These are phyloP conservation scores for Dicyrtoma fusca DNA, from an alignment of 2,888 invertebrate genomes.

Conservation along the genomic window DNA sequence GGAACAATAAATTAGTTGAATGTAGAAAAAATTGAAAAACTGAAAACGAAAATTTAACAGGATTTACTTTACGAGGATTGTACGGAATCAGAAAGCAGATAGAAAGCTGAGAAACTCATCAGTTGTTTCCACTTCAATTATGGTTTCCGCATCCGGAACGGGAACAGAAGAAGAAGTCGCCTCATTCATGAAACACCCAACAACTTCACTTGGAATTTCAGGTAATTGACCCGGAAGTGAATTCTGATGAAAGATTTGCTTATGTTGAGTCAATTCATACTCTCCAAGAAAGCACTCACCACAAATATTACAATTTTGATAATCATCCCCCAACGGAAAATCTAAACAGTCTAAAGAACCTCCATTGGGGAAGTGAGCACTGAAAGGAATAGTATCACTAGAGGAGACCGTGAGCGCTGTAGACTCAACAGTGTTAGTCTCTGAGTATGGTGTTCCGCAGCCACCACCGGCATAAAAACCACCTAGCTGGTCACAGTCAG, in stretches of 20 bases:
- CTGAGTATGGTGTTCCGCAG: not conserved
- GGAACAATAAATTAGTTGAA: no score
- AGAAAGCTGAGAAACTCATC: slow-evolving; percentile 28
- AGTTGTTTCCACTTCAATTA: slow-evolving; percentile 32
- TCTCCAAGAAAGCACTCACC: slow-evolving; percentile 16
- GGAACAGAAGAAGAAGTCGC: not conserved
- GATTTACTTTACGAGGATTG: not conserved
- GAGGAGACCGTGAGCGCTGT: not conserved
- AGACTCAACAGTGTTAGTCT: not conserved
- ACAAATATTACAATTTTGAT: slow-evolving; percentile 22
- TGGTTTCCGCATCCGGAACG: slow-evolving; percentile 25
- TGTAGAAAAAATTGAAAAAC: no score
- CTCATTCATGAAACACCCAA: not conserved
- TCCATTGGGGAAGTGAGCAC: not conserved
- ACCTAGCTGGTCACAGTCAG: slow-evolving; percentile 20
- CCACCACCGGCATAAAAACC: not conserved
- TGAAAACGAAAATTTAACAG: not conserved
- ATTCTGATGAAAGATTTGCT: not conserved
- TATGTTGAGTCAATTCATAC: slow-evolving; percentile 22
- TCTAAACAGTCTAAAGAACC: not conserved
- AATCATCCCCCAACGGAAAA: slow-evolving; percentile 6
- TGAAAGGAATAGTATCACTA: not conserved
- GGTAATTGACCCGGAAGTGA: not conserved
- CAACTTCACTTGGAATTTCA: not conserved
- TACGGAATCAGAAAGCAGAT: slow-evolving; percentile 6